Evolutionary conservation across 2,797 vertebrate genomes (phyloP), one percentile per base, ranked within the genome.

Genomic region (Tragelaphus oryx): DNA sequence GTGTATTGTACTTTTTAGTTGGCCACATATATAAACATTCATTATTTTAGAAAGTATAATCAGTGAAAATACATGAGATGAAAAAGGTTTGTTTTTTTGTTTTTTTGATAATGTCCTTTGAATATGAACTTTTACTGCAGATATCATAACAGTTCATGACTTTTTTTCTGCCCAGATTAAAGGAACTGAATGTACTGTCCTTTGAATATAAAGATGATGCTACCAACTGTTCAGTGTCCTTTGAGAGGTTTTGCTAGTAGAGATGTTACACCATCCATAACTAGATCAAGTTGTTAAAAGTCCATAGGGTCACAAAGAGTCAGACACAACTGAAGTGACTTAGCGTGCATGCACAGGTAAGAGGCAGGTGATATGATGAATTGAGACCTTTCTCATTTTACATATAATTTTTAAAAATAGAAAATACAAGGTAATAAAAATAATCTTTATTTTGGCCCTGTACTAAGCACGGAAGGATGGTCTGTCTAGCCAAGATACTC

Each of bases 1-100:
- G 4, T 90, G 2, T 80, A 65, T 75, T 83, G 12, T 68, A 41
- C 7, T 79, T 48, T 80, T 92, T 84, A 93, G 44, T 57, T 95
- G 41, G 26, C 68, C 81, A 92, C 28, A 46, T 84, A 78, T 5
- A n/a, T 80, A 88, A 30, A 60, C 8, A 86, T n/a, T 28, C 12
- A 57, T 65, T 82, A 81, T 89, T 90, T 87, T 85, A 62, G 26
- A 83, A 93, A 71, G 87, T 76, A 11, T 96, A 83, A 37, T 84
- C 16, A 24, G 28, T 93, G 14, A 80, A 82, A 91, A 48, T 84
- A 88, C 57, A 71, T 81, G n/a, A 79, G 26, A 71, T 91, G 2
- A 68, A 85, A 86, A 81, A 26, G 65, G 9, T 12, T 37, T 54
- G 3, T 80, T 26, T 5, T 33, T 33, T 80, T 68, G 28, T 0